These are phyloP conservation scores for Rhincodon typus DNA, from an alignment of 2,797 vertebrate species.

Conservation along the genomic window DNA sequence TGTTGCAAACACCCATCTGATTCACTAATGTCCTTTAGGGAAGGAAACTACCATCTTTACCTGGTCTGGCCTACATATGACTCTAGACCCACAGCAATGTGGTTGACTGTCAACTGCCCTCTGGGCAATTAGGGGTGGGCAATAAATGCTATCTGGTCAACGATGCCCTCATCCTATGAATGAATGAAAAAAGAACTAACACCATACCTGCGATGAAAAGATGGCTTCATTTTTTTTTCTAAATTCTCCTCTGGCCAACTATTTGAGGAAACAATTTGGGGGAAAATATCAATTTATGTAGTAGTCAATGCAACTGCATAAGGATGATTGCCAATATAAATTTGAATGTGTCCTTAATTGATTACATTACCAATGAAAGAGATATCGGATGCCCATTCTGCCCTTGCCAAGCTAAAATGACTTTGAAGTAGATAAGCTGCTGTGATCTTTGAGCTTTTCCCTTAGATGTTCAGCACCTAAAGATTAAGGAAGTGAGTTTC, in stretches of 20 bases:
- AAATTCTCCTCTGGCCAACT: constrained; percentile 38
- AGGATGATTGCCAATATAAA: constrained; percentile 49
- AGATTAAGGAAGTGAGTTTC: neutral
- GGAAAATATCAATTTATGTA: constrained; percentile 48
- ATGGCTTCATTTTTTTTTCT: too few relatives aligned
- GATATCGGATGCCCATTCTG: constrained; percentile 43
- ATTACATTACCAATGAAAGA: constrained; percentile 48
- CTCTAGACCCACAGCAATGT: too few relatives aligned
- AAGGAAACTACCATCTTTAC: too few relatives aligned
- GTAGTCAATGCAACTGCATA: constrained; percentile 45
- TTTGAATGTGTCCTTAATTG: constrained; percentile 50
- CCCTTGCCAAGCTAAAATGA: constrained; percentile 44
- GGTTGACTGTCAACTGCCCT: too few relatives aligned
- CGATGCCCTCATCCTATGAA: too few relatives aligned
- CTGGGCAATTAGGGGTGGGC: too few relatives aligned
- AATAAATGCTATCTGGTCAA: too few relatives aligned
- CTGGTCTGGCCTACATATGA: too few relatives aligned
- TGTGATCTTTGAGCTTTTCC: neutral
- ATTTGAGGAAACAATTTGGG: constrained; percentile 38
- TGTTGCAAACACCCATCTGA: too few relatives aligned
- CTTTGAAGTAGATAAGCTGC: neutral
- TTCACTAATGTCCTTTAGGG: too few relatives aligned
- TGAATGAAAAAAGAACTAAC: too few relatives aligned
- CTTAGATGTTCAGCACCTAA: neutral
- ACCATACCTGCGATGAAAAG: too few relatives aligned